Evolutionary conservation across 2,888 invertebrate species (phyloP).

Genomic region (Drosophila infuscata): DNA sequence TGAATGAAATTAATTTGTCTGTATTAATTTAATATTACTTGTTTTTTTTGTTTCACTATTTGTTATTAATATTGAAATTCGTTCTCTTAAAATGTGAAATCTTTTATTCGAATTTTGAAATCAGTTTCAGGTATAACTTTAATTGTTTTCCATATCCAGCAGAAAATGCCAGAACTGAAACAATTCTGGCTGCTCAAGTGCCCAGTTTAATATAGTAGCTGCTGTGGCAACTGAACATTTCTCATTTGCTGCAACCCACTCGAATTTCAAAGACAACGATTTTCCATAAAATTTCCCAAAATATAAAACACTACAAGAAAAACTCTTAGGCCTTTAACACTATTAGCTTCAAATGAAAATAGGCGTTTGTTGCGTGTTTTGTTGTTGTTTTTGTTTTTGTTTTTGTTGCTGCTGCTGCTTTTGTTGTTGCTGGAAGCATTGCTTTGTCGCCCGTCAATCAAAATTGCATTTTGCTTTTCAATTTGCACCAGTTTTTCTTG

Average conservation of each 20-base stretch:
- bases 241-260: slow-evolving; percentile 4
- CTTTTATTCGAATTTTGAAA: too few relatives aligned
- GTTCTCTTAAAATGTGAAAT: not conserved
- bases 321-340: slow-evolving; percentile 22
- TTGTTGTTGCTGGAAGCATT: not conserved
- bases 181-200: slow-evolving; percentile 9
- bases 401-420: not conserved
- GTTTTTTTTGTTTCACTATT: not conserved
- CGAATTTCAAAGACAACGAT: slow-evolving; percentile 28
- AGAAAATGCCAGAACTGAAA: not conserved
- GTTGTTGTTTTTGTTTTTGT: too few relatives aligned
- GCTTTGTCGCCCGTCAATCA: slow-evolving; percentile 62
- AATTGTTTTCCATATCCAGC: not conserved
- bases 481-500: slow-evolving; percentile 37
- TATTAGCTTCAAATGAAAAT: slow-evolving; percentile 8
- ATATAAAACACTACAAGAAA: slow-evolving; percentile 15
- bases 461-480: slow-evolving; percentile 64
- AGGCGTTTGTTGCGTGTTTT: not conserved
- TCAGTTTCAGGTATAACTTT: not conserved
- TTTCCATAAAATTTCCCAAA: slow-evolving; percentile 30
- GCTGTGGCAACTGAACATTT: not conserved
- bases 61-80: not conserved
- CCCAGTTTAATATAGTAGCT: not conserved
- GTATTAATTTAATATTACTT: not conserved
- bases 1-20: not conserved